Evolutionary conservation across 2,113 vertebrate species (phyloP).

Genomic region (Syngnathus typhle): DNA sequence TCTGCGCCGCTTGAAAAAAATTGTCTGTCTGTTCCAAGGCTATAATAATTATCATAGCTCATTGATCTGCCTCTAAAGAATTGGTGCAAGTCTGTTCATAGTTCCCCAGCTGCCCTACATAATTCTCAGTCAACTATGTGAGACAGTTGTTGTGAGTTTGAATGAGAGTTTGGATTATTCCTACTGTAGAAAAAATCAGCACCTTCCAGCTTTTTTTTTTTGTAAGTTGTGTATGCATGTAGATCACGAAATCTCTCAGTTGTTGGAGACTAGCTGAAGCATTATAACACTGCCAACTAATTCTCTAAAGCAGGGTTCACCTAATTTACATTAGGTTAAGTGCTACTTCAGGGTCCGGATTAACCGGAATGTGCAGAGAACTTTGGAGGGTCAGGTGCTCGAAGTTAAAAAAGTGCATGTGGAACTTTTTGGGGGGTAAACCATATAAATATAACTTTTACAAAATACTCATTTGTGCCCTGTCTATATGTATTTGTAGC

Average conservation of each 20-base stretch:
- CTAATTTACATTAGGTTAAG: no score
- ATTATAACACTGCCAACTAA: not conserved
- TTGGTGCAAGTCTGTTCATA: not conserved
- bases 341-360: no score
- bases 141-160: not conserved
- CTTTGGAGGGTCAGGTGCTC: no score
- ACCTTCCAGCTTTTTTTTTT: not conserved
- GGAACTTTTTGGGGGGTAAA: no score
- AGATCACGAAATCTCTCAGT: not conserved
- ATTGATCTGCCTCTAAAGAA: not conserved
- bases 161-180: not conserved
- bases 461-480: no score
- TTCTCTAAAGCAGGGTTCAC: not conserved
- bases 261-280: not conserved
- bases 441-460: no score
- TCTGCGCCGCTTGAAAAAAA: not conserved
- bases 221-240: not conserved
- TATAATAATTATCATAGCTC: conserved; percentile 1
- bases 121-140: not conserved
- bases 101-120: not conserved
- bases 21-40: not conserved
- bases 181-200: not conserved
- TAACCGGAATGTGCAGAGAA: no score
- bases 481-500: no score
- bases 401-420: no score